A percentile compares a stretch with the other conserved stretches of the same genome.
Conservation (phyloP, 2,888 invertebrate genomes). For the Rhaphigaster nebulosa region DNA sequence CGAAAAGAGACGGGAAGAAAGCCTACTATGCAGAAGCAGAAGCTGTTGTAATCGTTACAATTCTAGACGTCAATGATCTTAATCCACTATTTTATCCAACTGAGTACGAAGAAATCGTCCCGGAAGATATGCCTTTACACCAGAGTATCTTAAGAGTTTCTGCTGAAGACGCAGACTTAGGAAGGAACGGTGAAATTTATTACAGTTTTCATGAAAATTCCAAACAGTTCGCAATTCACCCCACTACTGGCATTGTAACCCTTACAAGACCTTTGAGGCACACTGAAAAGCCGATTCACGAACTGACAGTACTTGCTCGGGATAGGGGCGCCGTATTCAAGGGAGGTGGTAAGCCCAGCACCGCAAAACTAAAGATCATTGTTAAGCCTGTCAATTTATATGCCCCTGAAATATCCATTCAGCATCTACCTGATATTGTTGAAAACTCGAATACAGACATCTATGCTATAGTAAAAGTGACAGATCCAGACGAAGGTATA, state of each 20-base stretch:
- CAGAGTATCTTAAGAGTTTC: constrained; percentile 82
- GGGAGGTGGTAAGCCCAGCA: constrained; percentile 76
- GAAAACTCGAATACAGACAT: constrained; percentile 87
- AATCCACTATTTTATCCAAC: constrained; percentile 93
- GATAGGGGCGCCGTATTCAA: constrained; percentile 83
- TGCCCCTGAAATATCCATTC: constrained; percentile 86
- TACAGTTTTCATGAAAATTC: constrained; percentile 89
- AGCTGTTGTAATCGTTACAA: constrained; percentile 81
- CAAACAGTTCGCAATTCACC: constrained; percentile 92
- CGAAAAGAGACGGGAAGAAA: constrained; percentile 73
- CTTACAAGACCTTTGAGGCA: constrained; percentile 84
- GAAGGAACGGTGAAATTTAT: constrained; percentile 96
- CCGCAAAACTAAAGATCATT: constrained; percentile 81
- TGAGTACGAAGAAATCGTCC: constrained; percentile 87
- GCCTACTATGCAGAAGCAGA: constrained; percentile 69
- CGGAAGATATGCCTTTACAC: constrained; percentile 90
- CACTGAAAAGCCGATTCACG: constrained; percentile 78
- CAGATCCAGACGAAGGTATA: constrained; percentile 85
- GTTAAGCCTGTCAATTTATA: constrained; percentile 87
- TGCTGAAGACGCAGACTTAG: constrained; percentile 96
- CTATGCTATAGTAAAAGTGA: constrained; percentile 89
- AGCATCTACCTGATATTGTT: constrained; percentile 83
- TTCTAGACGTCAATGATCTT: constrained; percentile 90
- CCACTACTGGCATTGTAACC: constrained; percentile 89
- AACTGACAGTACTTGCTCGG: constrained; percentile 84